phyloP scores from a whole-genome alignment of 2,888 invertebrate genomes.

The Panzeria rudis region DNA sequence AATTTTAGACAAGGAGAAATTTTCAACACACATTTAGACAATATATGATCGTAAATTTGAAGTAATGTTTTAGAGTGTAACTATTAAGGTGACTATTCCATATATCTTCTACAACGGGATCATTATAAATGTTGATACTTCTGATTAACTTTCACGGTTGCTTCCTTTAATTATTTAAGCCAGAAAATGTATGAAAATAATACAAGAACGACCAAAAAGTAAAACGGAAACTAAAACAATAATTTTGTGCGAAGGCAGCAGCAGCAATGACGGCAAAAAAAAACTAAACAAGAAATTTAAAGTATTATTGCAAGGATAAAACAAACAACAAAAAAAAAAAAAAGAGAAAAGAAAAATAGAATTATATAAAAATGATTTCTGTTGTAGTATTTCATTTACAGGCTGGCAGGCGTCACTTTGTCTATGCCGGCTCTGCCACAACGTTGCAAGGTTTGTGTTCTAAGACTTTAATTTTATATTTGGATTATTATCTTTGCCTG shows the following conservation, averaged over 20 bases:
- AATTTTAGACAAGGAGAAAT: too few relatives aligned
- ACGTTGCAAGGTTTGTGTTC: slow-evolving; percentile 7
- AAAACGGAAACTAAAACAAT: slow-evolving; percentile 15
- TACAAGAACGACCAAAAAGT: slow-evolving; percentile 15
- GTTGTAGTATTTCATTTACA: background rate
- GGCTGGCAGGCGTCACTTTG: slow-evolving; percentile 19
- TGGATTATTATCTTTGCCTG: slow-evolving; percentile 14
- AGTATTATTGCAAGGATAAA: slow-evolving; percentile 34
- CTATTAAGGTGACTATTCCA: background rate
- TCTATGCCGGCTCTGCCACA: slow-evolving; percentile 26
- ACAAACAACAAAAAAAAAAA: slow-evolving; percentile 33
- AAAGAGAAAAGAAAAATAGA: slow-evolving; percentile 34
- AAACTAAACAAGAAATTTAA: slow-evolving; percentile 36
- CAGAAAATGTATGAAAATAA: slow-evolving; percentile 39
- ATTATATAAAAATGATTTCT: slow-evolving; percentile 24
- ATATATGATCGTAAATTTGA: too few relatives aligned
- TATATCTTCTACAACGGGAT: background rate
- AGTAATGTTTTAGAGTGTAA: too few relatives aligned
- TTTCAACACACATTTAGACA: too few relatives aligned
- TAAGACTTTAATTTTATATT: background rate
- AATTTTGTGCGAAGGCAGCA: slow-evolving; percentile 15
- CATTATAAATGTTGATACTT: slow-evolving; percentile 21
- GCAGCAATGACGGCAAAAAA: background rate
- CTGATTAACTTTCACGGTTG: slow-evolving; percentile 56
- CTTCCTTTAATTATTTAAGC: slow-evolving; percentile 60